Evolutionary conservation across 2,113 vertebrate species (phyloP), one percentile per base, ranked within the genome.

Genomic region (Spea bombifrons): DNA sequence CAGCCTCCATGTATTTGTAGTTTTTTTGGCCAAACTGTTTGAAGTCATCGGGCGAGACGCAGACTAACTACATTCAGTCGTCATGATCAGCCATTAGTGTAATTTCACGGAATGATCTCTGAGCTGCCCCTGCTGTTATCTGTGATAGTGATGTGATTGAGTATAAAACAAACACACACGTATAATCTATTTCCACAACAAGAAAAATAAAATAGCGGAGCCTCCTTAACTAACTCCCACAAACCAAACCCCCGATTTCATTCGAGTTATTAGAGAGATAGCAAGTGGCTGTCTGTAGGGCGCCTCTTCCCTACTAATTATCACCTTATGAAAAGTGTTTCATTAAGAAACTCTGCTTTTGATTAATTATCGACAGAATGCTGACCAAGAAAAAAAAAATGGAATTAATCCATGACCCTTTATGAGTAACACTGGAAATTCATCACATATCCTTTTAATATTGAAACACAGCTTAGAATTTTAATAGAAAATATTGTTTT

Each of bases 301-400:
- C 84, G 81, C 87, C 88, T 90, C 83, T 90, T 91, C 93, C 92
- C 91, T 91, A 92, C 94, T 97, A 95, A 98, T 98, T 98, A 97
- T 97, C 96, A 96, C 95, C 94, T 94, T 88, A 91, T 92, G 92
- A 95, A 93, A 97, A 95, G 96, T 97, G 95, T 97, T 98, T 98
- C 96, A 97, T 98, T 97, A 97, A 92, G 92, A 94, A 92, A 92
- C 91, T 92, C 93, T 88, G 90, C 93, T 93, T 93, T 93, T 94
- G 91, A 93, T 94, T 95, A 96, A 95, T 96, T 96, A 97, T 94
- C 94, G 94, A 94, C 95, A 95, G 93, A 93, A 93, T 92, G 92
- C 93, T 96, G 94, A 95, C 92, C 95, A 92, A 43, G 92, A 91
- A 92, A 92, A 91, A 92, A 91, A 92, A 92, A 91, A 92, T 90